Conservation (phyloP, 2,113 vertebrate species). For the Chlamydotis undulata region DNA sequence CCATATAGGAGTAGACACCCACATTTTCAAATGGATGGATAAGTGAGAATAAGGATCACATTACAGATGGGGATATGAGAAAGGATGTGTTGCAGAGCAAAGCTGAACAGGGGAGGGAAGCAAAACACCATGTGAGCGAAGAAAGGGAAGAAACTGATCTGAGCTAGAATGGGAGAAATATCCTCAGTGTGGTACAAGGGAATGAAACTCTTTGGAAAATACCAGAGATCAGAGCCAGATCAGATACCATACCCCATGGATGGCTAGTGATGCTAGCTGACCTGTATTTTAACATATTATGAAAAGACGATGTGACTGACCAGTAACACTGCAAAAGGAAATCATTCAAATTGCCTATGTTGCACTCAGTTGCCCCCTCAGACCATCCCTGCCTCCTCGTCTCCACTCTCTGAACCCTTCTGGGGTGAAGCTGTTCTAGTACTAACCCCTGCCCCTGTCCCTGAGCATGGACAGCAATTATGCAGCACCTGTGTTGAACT, state of each 20-base stretch:
- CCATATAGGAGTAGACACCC: not conserved
- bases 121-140: rapidly evolving
- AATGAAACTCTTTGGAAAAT: not conserved
- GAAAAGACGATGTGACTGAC: not conserved
- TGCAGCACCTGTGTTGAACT: not conserved
- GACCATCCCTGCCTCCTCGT: not conserved
- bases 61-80: not conserved
- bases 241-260: not conserved
- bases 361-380: rapidly evolving
- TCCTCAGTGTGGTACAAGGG: not conserved
- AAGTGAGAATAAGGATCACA: not conserved
- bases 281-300: not conserved
- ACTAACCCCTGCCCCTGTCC: rapidly evolving
- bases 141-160: not conserved
- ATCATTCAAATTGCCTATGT: rapidly evolving
- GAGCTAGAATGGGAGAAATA: not conserved
- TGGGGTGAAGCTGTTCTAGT: not conserved
- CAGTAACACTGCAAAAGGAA: not conserved
- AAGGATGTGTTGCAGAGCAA: not conserved
- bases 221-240: not conserved
- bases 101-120: not conserved
- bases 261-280: not conserved
- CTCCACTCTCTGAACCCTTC: not conserved
- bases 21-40: not conserved
- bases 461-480: not conserved